Conservation (phyloP, 2,888 invertebrate species). For the Agonum fuliginosum region DNA sequence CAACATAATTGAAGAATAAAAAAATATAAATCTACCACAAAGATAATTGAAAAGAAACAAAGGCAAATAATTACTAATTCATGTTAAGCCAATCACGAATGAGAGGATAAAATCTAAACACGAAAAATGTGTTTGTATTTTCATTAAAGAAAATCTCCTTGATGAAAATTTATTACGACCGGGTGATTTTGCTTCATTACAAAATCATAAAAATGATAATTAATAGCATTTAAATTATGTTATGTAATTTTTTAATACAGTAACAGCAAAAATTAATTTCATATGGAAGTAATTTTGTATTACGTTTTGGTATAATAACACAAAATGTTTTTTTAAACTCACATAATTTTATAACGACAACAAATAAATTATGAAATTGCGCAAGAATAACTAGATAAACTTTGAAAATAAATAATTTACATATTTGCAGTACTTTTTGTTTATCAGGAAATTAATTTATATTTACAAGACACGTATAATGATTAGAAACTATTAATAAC, state of each 20-base stretch:
- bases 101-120: background rate
- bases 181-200: background rate
- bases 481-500: too few species aligned
- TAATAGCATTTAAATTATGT: background rate
- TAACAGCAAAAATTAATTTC: background rate
- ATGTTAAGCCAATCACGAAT: background rate
- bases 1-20: too few species aligned
- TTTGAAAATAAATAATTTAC: too few species aligned
- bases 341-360: too few species aligned
- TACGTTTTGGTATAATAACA: too few species aligned
- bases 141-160: background rate
- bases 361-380: background rate
- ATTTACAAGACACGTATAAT: too few species aligned
- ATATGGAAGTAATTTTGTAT: background rate
- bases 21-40: too few species aligned
- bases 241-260: background rate
- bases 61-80: too few species aligned
- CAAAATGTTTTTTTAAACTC: too few species aligned
- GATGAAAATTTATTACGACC: background rate
- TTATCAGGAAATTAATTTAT: too few species aligned
- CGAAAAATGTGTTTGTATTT: background rate
- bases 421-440: too few species aligned
- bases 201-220: background rate
- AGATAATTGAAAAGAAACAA: too few species aligned
- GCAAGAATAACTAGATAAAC: background rate